Conservation (phyloP, 2,797 vertebrate species). For the Podarcis siculus region DNA sequence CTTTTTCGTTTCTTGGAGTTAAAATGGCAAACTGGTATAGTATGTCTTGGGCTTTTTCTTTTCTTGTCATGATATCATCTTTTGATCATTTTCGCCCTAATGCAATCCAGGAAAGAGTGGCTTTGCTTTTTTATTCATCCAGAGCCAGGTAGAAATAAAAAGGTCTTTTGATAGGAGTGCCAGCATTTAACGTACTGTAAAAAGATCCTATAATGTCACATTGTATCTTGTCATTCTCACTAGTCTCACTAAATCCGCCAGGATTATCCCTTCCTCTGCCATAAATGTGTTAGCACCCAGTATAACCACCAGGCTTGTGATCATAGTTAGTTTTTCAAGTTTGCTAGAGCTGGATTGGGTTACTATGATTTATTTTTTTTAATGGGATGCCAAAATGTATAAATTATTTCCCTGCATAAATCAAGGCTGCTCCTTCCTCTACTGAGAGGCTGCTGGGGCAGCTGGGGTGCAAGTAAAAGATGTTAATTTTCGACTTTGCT, state of each 20-base stretch:
- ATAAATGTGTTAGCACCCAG: slow-evolving; percentile 74
- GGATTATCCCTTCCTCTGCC: slow-evolving; percentile 62
- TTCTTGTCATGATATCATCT: slow-evolving; percentile 23
- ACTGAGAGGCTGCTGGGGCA: slow-evolving; percentile 32
- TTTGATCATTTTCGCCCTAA: slow-evolving; percentile 29
- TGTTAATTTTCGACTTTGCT: slow-evolving; percentile 68
- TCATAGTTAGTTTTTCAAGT: slow-evolving; percentile 59
- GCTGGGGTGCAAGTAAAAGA: slow-evolving; percentile 38
- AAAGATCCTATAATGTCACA: slow-evolving; percentile 52
- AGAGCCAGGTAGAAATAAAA: slow-evolving; percentile 34
- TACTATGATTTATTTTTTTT: slow-evolving; percentile 56
- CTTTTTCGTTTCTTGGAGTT: not conserved
- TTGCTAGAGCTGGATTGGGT: slow-evolving; percentile 57
- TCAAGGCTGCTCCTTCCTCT: slow-evolving; percentile 37
- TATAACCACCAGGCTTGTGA: slow-evolving; percentile 55
- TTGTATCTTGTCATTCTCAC: slow-evolving; percentile 68
- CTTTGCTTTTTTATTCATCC: slow-evolving; percentile 21
- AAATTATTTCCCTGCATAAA: slow-evolving; percentile 37
- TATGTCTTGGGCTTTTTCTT: slow-evolving; percentile 23
- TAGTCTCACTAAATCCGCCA: slow-evolving; percentile 58
- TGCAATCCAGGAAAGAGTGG: not conserved
- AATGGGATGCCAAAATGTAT: slow-evolving; percentile 18
- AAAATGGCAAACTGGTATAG: not conserved
- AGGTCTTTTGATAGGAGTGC: slow-evolving; percentile 45
- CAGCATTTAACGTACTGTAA: slow-evolving; percentile 31